A percentile compares a stretch with the other conserved stretches of the same genome.
Evolutionary conservation across 2,888 invertebrate genomes (phyloP).

Genomic region (Drosophila pseudotalamancana): DNA sequence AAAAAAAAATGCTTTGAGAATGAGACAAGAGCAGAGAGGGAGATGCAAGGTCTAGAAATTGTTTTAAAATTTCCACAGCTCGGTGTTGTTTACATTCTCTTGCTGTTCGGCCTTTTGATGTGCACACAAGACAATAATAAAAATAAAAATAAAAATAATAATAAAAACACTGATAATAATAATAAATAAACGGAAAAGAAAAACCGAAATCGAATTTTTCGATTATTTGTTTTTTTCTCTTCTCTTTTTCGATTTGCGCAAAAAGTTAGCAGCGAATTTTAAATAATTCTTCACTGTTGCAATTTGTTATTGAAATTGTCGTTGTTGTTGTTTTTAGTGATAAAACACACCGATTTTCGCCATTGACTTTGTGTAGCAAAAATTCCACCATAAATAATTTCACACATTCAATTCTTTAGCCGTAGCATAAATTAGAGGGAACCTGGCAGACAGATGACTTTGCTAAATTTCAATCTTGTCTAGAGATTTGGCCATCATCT

Average conservation of each 20-base stretch:
- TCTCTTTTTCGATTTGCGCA: conserved; percentile 38
- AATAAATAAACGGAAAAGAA: conserved; percentile 20
- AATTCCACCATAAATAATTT: conserved; percentile 66
- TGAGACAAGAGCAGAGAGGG: not conserved
- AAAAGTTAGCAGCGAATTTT: conserved; percentile 59
- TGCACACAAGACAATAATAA: conserved; percentile 16
- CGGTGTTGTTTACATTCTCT: conserved; percentile 31
- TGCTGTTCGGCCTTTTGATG: conserved; percentile 10
- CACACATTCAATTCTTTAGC: conserved; percentile 35
- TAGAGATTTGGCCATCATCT: conserved; percentile 14
- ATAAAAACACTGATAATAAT: conserved; percentile 25
- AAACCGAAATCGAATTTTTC: conserved; percentile 18
- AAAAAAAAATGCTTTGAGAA: too few species aligned
- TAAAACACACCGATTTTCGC: conserved; percentile 12
- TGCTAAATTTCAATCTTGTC: conserved; percentile 17
- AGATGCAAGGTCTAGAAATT: conserved; percentile 6
- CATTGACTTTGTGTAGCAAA: conserved; percentile 40
- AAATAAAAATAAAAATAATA: conserved; percentile 16
- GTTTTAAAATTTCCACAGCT: conserved; percentile 51
- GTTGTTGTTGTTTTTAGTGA: not conserved
- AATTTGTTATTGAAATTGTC: conserved; percentile 11
- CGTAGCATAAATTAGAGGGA: conserved; percentile 53
- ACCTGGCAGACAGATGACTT: conserved; percentile 41
- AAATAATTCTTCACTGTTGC: conserved; percentile 43
- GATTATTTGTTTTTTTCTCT: conserved; percentile 13